A percentile compares a stretch with the other conserved stretches of the same genome.
These are phyloP conservation scores for Synergus laeviventris DNA, from an alignment of 2,888 invertebrate species.

Conservation along the genomic window DNA sequence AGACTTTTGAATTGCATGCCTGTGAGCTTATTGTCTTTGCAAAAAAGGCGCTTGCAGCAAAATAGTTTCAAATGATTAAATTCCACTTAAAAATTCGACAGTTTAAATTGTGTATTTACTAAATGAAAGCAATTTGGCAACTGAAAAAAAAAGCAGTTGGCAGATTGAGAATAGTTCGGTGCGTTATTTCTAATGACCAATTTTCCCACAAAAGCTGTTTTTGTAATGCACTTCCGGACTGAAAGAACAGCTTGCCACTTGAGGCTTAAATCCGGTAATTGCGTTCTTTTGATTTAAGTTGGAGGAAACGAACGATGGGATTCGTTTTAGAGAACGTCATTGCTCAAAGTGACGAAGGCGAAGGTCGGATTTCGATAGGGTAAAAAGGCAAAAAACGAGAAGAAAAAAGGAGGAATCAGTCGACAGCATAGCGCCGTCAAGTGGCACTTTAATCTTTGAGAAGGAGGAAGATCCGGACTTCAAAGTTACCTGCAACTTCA, in stretches of 20 bases:
- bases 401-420: constrained; percentile 54
- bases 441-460: constrained; percentile 44
- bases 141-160: constrained; percentile 5
- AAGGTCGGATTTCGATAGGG: constrained; percentile 35
- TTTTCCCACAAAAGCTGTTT: constrained; percentile 28
- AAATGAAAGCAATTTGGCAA: not conserved
- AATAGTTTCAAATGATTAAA: no score
- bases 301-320: constrained; percentile 16
- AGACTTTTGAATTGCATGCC: constrained; percentile 1
- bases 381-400: constrained; percentile 48
- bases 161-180: not conserved
- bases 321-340: constrained; percentile 10
- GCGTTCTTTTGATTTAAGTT: constrained; percentile 19
- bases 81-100: no score
- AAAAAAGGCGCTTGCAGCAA: not conserved
- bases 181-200: constrained; percentile 12
- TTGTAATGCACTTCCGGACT: constrained; percentile 10
- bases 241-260: constrained; percentile 19
- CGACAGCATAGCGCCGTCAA: constrained; percentile 39
- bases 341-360: constrained; percentile 25
- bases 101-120: no score
- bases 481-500: constrained; percentile 37
- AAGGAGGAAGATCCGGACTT: constrained; percentile 40
- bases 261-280: constrained; percentile 18
- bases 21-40: not conserved